Base-by-base conservation (phyloP, 2,113 vertebrate species). In the Antechinus stuartii region DNA sequence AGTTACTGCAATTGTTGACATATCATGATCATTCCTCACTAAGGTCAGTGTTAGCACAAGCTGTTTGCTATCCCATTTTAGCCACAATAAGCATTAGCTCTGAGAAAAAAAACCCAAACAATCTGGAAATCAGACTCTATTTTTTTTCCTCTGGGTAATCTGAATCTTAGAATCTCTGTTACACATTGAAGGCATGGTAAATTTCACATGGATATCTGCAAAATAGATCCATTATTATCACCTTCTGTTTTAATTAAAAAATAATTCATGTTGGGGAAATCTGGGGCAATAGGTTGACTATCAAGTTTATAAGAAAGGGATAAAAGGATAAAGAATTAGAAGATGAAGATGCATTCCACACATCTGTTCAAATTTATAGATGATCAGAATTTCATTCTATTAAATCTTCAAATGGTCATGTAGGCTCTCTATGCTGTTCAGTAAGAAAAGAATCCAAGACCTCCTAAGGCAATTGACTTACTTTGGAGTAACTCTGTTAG, bases 11-110 rank as follows among this genome's bases (percentile, higher is more conserved):
- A 93, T 90, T 89, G 91, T 84, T 98, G 97, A 97, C 92, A 25
- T 96, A 95, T 95, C 54, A 92, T 93, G 93, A 84, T 97, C 97
- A 95, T 57, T 95, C 96, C 47, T 30, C 57, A 90, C n/a, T 54
- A 94, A 98, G 52, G 93, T 93, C 94, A 94, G 91, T 95, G 46
- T 30, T 76, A 95, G 94, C 92, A 95, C 90, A 97, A 95, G 95
- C 96, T 97, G 94, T 56, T 94, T 90, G 90, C 53, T 91, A 90
- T 94, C 93, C 93, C 0, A 0, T 52, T 91, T 90, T 89, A 26
- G 25, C 46, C 91, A 90, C 95, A 93, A 95, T 93, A 0, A 9
- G 49, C 91, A 92, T 76, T 93, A 95, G 93, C 35, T 49, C 50
- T 54, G 90, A 49, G 49, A 2, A 91, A 94, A 76, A 91, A 95